phyloP scores from a whole-genome alignment of 92 coral and sea anemone species.

The Nematostella vectensis region DNA sequence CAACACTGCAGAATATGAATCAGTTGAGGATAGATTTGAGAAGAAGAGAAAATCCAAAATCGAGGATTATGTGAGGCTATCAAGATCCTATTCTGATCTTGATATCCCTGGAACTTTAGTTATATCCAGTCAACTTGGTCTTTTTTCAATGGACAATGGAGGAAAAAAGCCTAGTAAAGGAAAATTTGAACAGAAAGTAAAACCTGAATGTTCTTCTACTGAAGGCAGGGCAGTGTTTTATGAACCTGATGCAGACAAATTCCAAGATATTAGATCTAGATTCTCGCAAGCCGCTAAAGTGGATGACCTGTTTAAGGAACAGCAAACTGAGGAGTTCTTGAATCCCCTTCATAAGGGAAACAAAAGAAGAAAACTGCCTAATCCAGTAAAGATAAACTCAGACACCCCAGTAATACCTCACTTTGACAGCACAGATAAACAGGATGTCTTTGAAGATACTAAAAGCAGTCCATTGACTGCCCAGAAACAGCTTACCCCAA shows the following conservation, averaged over 20 bases:
- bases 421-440: background rate
- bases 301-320: background rate
- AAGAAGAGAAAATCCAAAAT: background rate
- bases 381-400: conserved; percentile 2
- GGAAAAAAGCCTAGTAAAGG: background rate
- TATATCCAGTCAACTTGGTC: conserved; percentile 49
- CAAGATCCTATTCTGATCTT: conserved; percentile 60
- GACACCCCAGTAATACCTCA: background rate
- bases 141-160: conserved; percentile 31
- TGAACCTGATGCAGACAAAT: conserved; percentile 18
- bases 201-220: background rate
- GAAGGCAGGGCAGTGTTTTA: conserved; percentile 37
- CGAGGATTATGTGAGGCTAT: conserved; percentile 7
- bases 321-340: conserved; percentile 32
- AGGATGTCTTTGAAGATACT: background rate
- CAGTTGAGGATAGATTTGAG: background rate
- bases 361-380: conserved; percentile 1
- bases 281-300: conserved; percentile 29
- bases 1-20: conserved; percentile 28
- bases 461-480: background rate
- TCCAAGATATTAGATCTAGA: conserved; percentile 26
- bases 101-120: conserved; percentile 44
- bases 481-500: background rate
- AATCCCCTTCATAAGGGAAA: conserved; percentile 67
- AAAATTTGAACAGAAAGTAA: background rate